phyloP scores from a whole-genome alignment of 2,888 invertebrate species.

The Ctena decussata region DNA sequence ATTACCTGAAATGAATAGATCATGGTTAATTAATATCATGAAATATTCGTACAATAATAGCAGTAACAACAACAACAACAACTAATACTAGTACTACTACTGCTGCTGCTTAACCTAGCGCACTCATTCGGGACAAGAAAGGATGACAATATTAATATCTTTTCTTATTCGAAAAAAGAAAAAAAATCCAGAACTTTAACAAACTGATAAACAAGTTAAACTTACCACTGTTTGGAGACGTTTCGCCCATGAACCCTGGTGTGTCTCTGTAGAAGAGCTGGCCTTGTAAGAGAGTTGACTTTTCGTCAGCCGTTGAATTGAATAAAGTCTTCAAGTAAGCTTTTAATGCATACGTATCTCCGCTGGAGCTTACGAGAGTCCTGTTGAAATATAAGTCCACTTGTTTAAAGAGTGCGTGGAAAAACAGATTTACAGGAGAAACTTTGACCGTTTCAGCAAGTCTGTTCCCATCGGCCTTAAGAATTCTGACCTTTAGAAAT shows the following conservation, averaged over 20 bases:
- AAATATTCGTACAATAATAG: too few relatives aligned
- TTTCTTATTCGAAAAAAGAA: too few relatives aligned
- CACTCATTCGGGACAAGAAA: too few relatives aligned
- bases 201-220: too few relatives aligned
- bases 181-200: too few relatives aligned
- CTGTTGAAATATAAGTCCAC: neutral
- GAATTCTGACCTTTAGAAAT: neutral
- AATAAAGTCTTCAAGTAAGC: neutral
- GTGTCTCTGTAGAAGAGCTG: neutral
- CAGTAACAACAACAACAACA: too few relatives aligned
- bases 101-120: too few relatives aligned
- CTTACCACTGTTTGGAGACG: neutral
- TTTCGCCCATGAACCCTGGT: neutral
- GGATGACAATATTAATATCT: too few relatives aligned
- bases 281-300: neutral
- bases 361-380: neutral
- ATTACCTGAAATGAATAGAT: slow-evolving; percentile 7
- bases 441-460: neutral
- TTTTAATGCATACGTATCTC: neutral
- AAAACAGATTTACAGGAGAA: neutral
- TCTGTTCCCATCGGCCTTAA: neutral
- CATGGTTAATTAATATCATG: too few relatives aligned
- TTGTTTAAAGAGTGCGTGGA: slow-evolving; percentile 1
- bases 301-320: neutral
- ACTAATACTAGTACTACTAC: too few relatives aligned